These are phyloP conservation scores for Willisornis vidua DNA, from an alignment of 2,113 vertebrate species.

Conservation along the genomic window DNA sequence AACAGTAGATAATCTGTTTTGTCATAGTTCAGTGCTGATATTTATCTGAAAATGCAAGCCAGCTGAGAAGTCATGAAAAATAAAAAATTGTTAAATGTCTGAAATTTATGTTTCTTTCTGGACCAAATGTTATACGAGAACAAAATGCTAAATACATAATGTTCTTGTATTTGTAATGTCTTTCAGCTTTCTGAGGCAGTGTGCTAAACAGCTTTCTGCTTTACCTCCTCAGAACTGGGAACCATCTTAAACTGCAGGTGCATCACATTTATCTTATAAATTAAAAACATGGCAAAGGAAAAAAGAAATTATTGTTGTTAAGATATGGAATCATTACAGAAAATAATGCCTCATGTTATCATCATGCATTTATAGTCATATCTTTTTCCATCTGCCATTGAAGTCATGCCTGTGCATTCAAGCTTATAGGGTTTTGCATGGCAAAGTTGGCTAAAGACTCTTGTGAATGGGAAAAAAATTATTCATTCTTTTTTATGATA, in stretches of 20 bases:
- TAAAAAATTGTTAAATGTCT: constrained; percentile 50
- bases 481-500: background rate
- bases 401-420: background rate
- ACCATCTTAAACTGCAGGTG: constrained; percentile 53
- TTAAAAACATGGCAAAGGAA: background rate
- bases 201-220: constrained; percentile 9
- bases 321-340: background rate
- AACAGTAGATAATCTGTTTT: constrained; percentile 64
- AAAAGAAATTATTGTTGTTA: background rate
- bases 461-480: background rate
- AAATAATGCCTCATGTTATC: background rate
- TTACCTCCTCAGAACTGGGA: constrained; percentile 23
- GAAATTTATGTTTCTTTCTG: constrained; percentile 46
- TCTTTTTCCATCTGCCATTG: background rate
- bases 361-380: background rate
- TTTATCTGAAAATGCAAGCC: constrained; percentile 64
- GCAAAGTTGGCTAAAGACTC: background rate
- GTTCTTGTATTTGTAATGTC: constrained; percentile 41
- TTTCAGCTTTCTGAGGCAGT: constrained; percentile 40
- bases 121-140: constrained; percentile 23
- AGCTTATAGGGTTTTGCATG: background rate
- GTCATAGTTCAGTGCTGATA: constrained; percentile 59
- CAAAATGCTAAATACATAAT: constrained; percentile 56
- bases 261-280: constrained; percentile 14
- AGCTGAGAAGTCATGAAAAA: constrained; percentile 42